These are phyloP conservation scores for Habroteleia sp. DNA, from an alignment of 2,888 invertebrate species.

Conservation along the genomic window DNA sequence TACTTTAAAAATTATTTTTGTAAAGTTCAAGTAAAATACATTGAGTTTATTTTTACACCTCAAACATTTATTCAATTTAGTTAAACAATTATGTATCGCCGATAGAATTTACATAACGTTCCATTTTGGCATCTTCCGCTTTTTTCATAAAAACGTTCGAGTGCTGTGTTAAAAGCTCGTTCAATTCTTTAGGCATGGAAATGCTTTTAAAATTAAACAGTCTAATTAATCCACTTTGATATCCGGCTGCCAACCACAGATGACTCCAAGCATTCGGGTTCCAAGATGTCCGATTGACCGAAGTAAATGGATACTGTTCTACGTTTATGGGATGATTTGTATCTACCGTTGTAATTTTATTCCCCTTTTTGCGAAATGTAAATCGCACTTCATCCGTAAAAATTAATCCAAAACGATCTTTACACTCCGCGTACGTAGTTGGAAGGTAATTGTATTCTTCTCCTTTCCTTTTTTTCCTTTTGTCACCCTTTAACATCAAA, in stretches of 20 bases:
- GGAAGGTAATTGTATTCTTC: constrained; percentile 73
- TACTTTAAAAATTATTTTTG: too few relatives aligned
- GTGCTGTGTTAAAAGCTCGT: constrained; percentile 62
- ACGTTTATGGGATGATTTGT: constrained; percentile 58
- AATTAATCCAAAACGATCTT: constrained; percentile 76
- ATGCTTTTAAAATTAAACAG: constrained; percentile 73
- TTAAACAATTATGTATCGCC: too few relatives aligned
- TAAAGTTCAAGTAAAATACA: too few relatives aligned
- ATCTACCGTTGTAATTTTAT: constrained; percentile 38
- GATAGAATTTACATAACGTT: constrained; percentile 18
- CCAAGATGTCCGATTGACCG: constrained; percentile 80
- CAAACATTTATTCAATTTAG: too few relatives aligned
- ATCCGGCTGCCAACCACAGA: constrained; percentile 80
- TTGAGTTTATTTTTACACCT: too few relatives aligned
- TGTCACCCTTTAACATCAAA: constrained; percentile 49
- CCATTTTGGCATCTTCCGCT: constrained; percentile 22
- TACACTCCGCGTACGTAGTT: constrained; percentile 73
- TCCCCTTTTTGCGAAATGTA: constrained; percentile 43
- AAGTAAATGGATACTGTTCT: constrained; percentile 79
- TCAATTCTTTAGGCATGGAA: constrained; percentile 60
- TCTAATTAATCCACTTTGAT: constrained; percentile 81
- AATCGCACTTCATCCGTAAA: constrained; percentile 71
- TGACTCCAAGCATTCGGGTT: constrained; percentile 82
- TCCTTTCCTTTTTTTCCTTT: constrained; percentile 60
- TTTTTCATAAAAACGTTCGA: constrained; percentile 31